A percentile compares a stretch with the other conserved stretches of the same genome.
Conservation (phyloP, 2,888 invertebrate genomes). For the Myopa tessellatipennis region DNA sequence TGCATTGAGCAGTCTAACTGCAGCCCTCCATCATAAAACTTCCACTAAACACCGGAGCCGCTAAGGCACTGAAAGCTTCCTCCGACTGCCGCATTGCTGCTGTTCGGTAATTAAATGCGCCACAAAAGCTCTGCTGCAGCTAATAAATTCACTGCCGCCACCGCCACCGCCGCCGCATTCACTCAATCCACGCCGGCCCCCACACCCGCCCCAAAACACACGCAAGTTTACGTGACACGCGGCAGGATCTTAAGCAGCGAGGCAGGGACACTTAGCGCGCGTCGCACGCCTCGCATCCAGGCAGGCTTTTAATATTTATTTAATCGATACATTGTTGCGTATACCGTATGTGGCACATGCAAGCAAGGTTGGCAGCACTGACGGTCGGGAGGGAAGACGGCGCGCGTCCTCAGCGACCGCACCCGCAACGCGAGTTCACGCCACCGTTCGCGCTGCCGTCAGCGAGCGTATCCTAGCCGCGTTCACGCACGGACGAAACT, state of each 20-base stretch:
- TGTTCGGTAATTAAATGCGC: constrained; percentile 31
- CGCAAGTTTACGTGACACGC: background rate
- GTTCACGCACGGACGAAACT: constrained; percentile 8
- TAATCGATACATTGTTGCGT: constrained; percentile 41
- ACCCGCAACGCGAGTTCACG: constrained; percentile 9
- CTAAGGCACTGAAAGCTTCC: background rate
- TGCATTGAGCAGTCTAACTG: background rate
- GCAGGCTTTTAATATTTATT: constrained; percentile 41
- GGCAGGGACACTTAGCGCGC: constrained; percentile 1
- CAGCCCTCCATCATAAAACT: background rate
- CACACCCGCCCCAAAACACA: background rate
- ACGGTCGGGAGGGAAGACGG: background rate
- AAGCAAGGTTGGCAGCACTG: constrained; percentile 11
- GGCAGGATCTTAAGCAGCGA: constrained; percentile 21
- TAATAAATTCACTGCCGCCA: constrained; percentile 40
- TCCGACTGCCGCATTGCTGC: constrained; percentile 5
- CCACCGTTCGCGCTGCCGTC: background rate
- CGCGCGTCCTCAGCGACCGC: constrained; percentile 14
- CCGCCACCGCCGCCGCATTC: background rate
- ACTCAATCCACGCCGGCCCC: background rate
- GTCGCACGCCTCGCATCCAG: background rate
- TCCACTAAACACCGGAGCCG: background rate
- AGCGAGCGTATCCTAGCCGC: background rate
- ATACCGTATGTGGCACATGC: background rate
- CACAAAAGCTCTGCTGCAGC: constrained; percentile 32